These are phyloP conservation scores for Nilaparvata lugens DNA, from an alignment of 1,140 invertebrate genomes.

Conservation along the genomic window DNA sequence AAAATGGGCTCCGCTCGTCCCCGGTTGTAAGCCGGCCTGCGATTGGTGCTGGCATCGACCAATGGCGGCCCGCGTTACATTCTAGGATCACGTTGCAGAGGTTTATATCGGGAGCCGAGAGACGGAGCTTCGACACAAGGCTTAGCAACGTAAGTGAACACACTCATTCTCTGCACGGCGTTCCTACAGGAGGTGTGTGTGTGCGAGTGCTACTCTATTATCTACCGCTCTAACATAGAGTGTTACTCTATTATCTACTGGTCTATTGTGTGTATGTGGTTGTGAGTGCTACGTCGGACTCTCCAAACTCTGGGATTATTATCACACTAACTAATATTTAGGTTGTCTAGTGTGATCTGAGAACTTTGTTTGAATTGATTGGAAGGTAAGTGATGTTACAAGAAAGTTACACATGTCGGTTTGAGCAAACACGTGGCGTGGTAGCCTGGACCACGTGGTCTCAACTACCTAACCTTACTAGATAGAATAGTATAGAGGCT, in stretches of 20 bases:
- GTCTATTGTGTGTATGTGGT: conserved; percentile 28
- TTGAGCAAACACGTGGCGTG: too few species aligned
- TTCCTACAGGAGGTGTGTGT: conserved; percentile 34
- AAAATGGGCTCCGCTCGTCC: conserved; percentile 45
- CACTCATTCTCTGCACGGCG: background rate
- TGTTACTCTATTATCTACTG: conserved; percentile 22
- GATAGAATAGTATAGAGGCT: too few species aligned
- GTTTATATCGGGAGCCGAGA: conserved; percentile 68
- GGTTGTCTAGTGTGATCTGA: background rate
- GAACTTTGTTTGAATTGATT: background rate
- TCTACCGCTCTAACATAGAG: too few species aligned
- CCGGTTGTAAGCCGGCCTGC: conserved; percentile 32
- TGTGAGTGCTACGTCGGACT: conserved; percentile 10
- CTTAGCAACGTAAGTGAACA: conserved; percentile 76
- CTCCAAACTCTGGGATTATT: background rate
- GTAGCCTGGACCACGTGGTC: too few species aligned
- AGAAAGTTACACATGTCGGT: too few species aligned
- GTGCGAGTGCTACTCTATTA: conserved; percentile 19
- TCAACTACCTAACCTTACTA: too few species aligned
- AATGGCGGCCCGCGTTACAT: conserved; percentile 40
- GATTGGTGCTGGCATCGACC: conserved; percentile 39
- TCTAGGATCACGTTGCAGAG: conserved; percentile 71
- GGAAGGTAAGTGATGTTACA: too few species aligned
- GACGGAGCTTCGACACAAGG: conserved; percentile 72
- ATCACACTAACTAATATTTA: conserved; percentile 5